Evolutionary conservation across 2,888 invertebrate genomes (phyloP).

Genomic region (Drosophila cognata): DNA sequence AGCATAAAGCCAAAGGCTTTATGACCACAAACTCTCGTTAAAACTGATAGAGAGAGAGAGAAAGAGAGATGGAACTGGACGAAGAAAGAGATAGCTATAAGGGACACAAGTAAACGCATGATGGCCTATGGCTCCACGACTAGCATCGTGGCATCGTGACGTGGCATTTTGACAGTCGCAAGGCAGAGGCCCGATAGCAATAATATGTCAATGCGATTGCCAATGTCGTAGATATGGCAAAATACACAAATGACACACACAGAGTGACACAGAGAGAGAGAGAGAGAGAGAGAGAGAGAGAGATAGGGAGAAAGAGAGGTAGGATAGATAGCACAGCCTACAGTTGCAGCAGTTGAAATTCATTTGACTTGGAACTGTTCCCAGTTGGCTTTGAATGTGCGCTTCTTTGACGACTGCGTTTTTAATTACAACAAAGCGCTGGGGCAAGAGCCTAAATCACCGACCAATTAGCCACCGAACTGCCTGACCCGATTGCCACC

Average conservation of each 20-base stretch:
- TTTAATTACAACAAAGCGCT: slow-evolving; percentile 66
- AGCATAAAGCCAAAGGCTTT: slow-evolving; percentile 67
- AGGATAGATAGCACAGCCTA: slow-evolving; percentile 1
- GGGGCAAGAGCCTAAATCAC: slow-evolving; percentile 45
- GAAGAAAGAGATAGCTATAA: not conserved
- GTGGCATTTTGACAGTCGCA: slow-evolving; percentile 72
- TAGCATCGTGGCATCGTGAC: slow-evolving; percentile 53
- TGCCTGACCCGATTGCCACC: slow-evolving; percentile 32
- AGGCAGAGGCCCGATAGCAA: slow-evolving; percentile 64
- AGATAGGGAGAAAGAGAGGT: not conserved
- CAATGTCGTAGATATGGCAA: slow-evolving; percentile 58
- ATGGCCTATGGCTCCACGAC: slow-evolving; percentile 35
- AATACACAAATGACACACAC: slow-evolving; percentile 2
- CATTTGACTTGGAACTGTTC: slow-evolving; percentile 35
- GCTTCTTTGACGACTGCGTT: slow-evolving; percentile 61
- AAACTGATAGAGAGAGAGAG: slow-evolving; percentile 14
- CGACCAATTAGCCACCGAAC: slow-evolving; percentile 54
- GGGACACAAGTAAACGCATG: slow-evolving; percentile 3
- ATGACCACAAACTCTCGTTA: slow-evolving; percentile 40
- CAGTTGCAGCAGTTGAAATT: slow-evolving; percentile 51
- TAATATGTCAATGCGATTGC: slow-evolving; percentile 78
- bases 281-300: not conserved
- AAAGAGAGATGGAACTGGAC: not conserved
- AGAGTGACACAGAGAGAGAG: not conserved
- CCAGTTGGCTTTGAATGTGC: slow-evolving; percentile 13